Base-by-base conservation (phyloP, 2,888 invertebrate species). In the Lasioglossum vierecki region DNA sequence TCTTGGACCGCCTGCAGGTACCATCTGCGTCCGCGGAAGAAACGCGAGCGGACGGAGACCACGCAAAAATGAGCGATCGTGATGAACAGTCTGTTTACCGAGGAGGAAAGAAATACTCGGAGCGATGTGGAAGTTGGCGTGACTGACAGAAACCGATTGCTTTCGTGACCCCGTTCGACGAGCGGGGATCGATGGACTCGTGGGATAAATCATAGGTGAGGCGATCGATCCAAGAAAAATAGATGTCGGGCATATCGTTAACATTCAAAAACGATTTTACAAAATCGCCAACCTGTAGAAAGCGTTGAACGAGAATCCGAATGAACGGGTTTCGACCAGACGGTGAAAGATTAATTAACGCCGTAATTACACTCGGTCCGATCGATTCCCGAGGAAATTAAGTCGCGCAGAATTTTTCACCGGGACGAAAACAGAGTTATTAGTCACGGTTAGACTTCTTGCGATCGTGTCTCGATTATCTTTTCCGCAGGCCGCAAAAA, bases 121-220 rank as follows among this genome's bases (percentile, higher is more conserved):
- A 39, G 39, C 68, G 39, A 39, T 39, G 57, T n/a, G 57, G 68
- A 78, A 76, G 41, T 46, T 41, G 63, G 66, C 72, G 57, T 49
- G 49, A 75, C 53, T 63, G 81, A 72, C 44, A 30, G 79, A 71
- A 75, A 83, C 68, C 79, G 84, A 83, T 87, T 35, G 79, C 70
- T 80, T 74, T 53, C 75, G 70, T 57, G 74, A 75, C 71, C 49
- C 53, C 63, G 30, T 76, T 66, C 18, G 49, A 63, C 70, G n/a
- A 39, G 72, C 70, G 53, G 49, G 49, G 49, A 82, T 72, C 77
- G 70, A 78, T 71, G 53, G 71, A 41, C 39, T 41, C 79, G 22
- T 73, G 63, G 76, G 73, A 80, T 80, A 74, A 77, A 85, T 78
- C 73, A 71, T 60, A 68, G 39, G 68, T 35, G 22, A n/a, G 68